phyloP scores from a whole-genome alignment of 2,888 invertebrate genomes.

The Spicauda simplicius region DNA sequence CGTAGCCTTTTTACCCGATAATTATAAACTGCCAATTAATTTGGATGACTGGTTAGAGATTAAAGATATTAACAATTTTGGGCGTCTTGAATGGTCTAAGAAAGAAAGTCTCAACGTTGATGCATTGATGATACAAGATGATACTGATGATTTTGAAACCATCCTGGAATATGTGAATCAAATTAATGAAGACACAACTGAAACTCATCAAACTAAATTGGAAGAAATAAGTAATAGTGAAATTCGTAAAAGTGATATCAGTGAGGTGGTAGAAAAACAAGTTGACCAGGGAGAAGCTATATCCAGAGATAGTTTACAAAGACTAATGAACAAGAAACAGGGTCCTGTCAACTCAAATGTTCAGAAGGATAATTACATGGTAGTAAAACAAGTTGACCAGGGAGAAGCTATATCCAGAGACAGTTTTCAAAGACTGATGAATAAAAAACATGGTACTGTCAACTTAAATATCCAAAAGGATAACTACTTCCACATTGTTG shows the following conservation, averaged over 20 bases:
- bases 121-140: conserved; percentile 52
- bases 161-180: conserved; percentile 67
- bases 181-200: conserved; percentile 52
- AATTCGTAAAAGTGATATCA: conserved; percentile 19
- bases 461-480: not conserved
- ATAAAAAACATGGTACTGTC: conserved; percentile 40
- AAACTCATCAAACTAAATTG: conserved; percentile 34
- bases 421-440: conserved; percentile 47
- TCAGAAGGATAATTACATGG: conserved; percentile 17
- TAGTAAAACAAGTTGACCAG: conserved; percentile 49
- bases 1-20: conserved; percentile 72
- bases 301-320: conserved; percentile 55
- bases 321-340: conserved; percentile 42
- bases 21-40: conserved; percentile 73
- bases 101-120: conserved; percentile 55
- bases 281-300: conserved; percentile 58
- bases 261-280: conserved; percentile 37
- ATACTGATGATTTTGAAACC: conserved; percentile 57
- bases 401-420: conserved; percentile 60
- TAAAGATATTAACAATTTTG: conserved; percentile 71
- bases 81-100: conserved; percentile 67
- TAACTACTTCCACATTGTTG: conserved; percentile 51
- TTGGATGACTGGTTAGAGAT: conserved; percentile 78
- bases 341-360: conserved; percentile 13
- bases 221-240: conserved; percentile 15